Conservation (phyloP, 2,888 invertebrate genomes). For the Steinernema hermaphroditum region DNA sequence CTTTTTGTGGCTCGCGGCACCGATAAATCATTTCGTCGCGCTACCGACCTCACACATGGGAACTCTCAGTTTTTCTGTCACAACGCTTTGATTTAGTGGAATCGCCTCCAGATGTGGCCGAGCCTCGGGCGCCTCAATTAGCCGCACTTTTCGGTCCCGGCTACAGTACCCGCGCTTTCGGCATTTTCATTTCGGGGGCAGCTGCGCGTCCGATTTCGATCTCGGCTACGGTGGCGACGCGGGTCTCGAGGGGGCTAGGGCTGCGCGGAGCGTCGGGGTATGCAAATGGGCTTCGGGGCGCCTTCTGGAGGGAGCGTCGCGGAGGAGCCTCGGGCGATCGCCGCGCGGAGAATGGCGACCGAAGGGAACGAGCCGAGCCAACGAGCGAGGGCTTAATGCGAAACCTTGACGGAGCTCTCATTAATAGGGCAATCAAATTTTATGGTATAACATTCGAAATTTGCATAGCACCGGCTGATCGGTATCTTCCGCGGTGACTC, state of each 20-base stretch:
- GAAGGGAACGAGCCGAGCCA: conserved; percentile 12
- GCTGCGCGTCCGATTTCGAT: conserved; percentile 10
- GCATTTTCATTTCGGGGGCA: background rate
- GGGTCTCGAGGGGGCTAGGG: no score
- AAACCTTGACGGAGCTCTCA: conserved; percentile 34
- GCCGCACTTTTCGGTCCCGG: background rate
- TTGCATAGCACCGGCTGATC: conserved; percentile 33
- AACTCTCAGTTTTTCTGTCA: conserved; percentile 15
- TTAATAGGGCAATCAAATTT: conserved; percentile 44
- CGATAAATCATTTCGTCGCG: conserved; percentile 26
- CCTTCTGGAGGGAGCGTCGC: conserved; percentile 13
- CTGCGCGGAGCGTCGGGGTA: background rate
- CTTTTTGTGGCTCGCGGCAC: conserved; percentile 6
- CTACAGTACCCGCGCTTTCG: background rate
- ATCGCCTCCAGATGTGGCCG: conserved; percentile 13
- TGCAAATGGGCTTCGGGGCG: background rate
- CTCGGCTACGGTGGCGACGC: background rate
- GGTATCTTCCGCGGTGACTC: background rate
- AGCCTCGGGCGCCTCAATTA: background rate
- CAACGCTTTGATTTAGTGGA: conserved; percentile 14
- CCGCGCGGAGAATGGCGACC: conserved; percentile 24
- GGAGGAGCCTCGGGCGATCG: conserved; percentile 16
- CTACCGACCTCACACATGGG: conserved; percentile 28
- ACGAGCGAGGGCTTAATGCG: conserved; percentile 7
- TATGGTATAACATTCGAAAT: conserved; percentile 34